Evolutionary conservation across 2,888 invertebrate genomes (phyloP).

Genomic region (Linnaemya tessellans): DNA sequence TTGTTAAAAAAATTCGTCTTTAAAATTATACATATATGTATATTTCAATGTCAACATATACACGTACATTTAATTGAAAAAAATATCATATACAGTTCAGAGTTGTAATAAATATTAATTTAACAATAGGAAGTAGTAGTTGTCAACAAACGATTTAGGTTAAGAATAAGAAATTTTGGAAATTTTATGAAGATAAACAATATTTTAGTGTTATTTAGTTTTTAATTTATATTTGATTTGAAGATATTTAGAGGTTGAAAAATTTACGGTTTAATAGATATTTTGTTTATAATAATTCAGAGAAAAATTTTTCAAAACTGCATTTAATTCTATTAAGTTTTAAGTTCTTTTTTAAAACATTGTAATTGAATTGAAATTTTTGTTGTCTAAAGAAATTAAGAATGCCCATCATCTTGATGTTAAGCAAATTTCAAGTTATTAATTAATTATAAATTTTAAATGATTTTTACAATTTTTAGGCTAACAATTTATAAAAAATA

Average conservation of each 20-base stretch:
- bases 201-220: conserved; percentile 25
- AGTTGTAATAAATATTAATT: conserved; percentile 53
- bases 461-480: too few species aligned
- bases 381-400: too few species aligned
- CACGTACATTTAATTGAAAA: conserved; percentile 28
- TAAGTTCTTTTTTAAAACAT: too few species aligned
- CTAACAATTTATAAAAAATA: too few species aligned
- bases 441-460: too few species aligned
- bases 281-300: conserved; percentile 19
- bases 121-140: conserved; percentile 59
- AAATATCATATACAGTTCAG: conserved; percentile 49
- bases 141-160: conserved; percentile 32
- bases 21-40: conserved; percentile 38
- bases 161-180: conserved; percentile 42
- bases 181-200: conserved; percentile 36
- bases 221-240: background rate
- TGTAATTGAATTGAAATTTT: too few species aligned
- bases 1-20: conserved; percentile 48
- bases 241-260: conserved; percentile 21
- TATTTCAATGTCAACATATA: conserved; percentile 33
- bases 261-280: conserved; percentile 27
- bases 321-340: too few species aligned
- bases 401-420: too few species aligned
- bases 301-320: too few species aligned
- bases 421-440: too few species aligned